These are phyloP conservation scores for Ophioninae sp. DNA, from an alignment of 2,888 invertebrate genomes.

Conservation along the genomic window DNA sequence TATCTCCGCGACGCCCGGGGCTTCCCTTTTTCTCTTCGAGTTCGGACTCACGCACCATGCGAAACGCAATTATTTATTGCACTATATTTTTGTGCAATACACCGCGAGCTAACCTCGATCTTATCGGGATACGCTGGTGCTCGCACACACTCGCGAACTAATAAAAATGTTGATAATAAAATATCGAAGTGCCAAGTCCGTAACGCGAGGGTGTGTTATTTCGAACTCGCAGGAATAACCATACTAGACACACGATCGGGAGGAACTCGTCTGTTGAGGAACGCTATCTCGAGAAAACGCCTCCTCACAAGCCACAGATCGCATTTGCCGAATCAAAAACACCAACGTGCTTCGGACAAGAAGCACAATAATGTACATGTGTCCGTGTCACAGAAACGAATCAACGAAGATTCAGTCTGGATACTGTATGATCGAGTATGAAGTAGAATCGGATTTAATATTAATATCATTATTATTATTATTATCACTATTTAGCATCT, in stretches of 20 bases:
- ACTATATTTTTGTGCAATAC: slow-evolving; percentile 22
- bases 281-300: slow-evolving; percentile 26
- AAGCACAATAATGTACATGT: slow-evolving; percentile 1
- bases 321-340: slow-evolving; percentile 30
- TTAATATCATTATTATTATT: background rate
- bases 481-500: background rate
- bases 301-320: background rate
- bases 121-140: slow-evolving; percentile 42
- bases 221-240: slow-evolving; percentile 14
- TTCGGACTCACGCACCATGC: background rate
- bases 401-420: slow-evolving; percentile 11
- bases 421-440: slow-evolving; percentile 25
- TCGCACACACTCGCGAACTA: slow-evolving; percentile 5
- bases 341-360: slow-evolving; percentile 11
- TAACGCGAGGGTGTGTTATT: slow-evolving; percentile 17
- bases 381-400: slow-evolving; percentile 10
- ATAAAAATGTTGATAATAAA: slow-evolving; percentile 4
- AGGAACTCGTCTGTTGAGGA: slow-evolving; percentile 11
- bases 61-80: slow-evolving; percentile 46
- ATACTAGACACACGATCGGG: background rate
- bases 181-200: background rate
- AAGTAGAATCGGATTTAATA: slow-evolving; percentile 15
- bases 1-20: slow-evolving; percentile 2
- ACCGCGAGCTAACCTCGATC: slow-evolving; percentile 15
- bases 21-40: background rate